Base-by-base conservation (phyloP, 2,113 vertebrate genomes). In the Mobula birostris region DNA sequence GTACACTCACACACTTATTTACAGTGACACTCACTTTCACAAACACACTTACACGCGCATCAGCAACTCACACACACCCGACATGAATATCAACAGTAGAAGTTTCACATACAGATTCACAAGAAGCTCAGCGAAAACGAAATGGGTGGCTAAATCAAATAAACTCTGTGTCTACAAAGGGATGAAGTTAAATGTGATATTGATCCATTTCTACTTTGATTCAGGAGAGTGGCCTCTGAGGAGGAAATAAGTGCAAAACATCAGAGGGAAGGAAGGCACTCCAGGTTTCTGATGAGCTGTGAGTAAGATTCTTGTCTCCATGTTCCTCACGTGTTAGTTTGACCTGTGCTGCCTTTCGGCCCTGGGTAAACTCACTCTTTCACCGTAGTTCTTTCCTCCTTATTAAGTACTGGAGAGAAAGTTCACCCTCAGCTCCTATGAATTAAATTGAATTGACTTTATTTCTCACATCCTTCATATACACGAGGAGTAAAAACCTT, bases 231-330 rank as follows among this genome's bases (percentile, higher is more conserved):
- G 40, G 68, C 96, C 94, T 97, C 97, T 19, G 95, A 96, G 7
- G 97, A 97, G 91, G 97, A 97, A 95, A 96, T 74, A 12, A 88
- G 29, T n/a, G 93, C 82, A 91, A 90, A 58, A 29, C 91, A 93
- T 11, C 68, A 29, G 91, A 56, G 15, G 24, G 97, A 97, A 83
- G 96, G 97, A 94, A 97, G 98, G 14, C 96, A 98, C 56, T 98
- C 98, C 2, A 95, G 98, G 5, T 98, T 98, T 95, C 96, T 98
- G 72, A 97, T 98, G 0, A 98, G 96, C 94, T 98, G 98, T 98
- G 96, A 94, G 97, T 94, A 14, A 40, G 21, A 24, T 40, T 72
- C 72, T 12, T 29, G 15, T 93, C 32, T 91, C 63, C 17, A 58
- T 11, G 29, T 29, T 40, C 32, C 36, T 56, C 21, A 12, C 9